Conservation (phyloP, 2,888 invertebrate species). For the Parnassius smintheus region DNA sequence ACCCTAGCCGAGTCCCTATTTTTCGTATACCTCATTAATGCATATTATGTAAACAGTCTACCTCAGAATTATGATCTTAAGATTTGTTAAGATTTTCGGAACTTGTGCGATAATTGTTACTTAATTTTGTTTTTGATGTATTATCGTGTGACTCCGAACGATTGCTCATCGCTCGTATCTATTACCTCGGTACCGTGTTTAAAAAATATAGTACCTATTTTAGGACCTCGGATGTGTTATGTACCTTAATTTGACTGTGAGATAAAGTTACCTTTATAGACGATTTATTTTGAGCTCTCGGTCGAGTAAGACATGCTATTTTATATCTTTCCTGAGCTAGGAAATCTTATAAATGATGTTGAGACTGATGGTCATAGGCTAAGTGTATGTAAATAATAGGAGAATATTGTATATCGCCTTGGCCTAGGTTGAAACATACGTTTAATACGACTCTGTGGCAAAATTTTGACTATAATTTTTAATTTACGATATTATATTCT, state of each 20-base stretch:
- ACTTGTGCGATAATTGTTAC: conserved; percentile 78
- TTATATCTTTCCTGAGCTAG: conserved; percentile 65
- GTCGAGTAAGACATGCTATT: conserved; percentile 64
- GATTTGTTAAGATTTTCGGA: conserved; percentile 70
- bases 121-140: conserved; percentile 57
- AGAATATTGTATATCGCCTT: conserved; percentile 76
- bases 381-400: conserved; percentile 79
- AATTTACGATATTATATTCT: conserved; percentile 43
- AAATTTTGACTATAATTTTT: conserved; percentile 50
- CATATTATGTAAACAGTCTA: conserved; percentile 77
- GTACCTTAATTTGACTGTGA: conserved; percentile 73
- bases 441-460: conserved; percentile 67
- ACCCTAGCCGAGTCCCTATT: conserved; percentile 42
- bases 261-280: conserved; percentile 73
- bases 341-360: conserved; percentile 71
- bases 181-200: conserved; percentile 60
- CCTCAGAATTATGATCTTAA: conserved; percentile 79
- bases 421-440: conserved; percentile 76
- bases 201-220: conserved; percentile 59
- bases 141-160: conserved; percentile 69
- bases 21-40: conserved; percentile 72
- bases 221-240: conserved; percentile 54
- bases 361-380: conserved; percentile 80
- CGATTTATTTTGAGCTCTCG: conserved; percentile 69
- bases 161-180: conserved; percentile 69